A percentile compares a stretch with the other conserved stretches of the same genome.
These are phyloP conservation scores for Neopipo cinnamomea DNA, from an alignment of 2,113 vertebrate species.

Conservation along the genomic window DNA sequence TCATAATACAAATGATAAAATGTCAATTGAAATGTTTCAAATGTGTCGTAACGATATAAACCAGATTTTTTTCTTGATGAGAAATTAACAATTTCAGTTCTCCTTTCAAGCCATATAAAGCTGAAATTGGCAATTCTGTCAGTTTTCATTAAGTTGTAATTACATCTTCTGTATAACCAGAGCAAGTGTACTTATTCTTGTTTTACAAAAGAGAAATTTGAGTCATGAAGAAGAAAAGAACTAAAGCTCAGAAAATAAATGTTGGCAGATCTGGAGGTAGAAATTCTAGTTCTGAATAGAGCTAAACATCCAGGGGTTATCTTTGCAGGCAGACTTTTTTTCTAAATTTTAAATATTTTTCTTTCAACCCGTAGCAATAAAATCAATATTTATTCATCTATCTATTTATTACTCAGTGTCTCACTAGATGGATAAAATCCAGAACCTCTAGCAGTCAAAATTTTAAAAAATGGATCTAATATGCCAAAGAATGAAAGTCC, in stretches of 20 bases:
- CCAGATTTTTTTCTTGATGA: background rate
- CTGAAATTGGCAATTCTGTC: conserved; percentile 37
- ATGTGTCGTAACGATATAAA: background rate
- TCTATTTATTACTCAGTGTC: background rate
- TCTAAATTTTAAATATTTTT: background rate
- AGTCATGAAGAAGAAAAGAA: background rate
- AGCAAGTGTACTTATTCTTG: background rate
- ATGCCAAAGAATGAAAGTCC: background rate
- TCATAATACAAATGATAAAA: conserved; percentile 26
- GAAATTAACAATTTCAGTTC: conserved; percentile 49
- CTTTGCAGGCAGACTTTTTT: background rate
- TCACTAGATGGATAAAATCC: background rate
- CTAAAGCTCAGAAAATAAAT: background rate
- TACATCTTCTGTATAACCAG: conserved; percentile 2
- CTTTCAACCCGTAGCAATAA: background rate
- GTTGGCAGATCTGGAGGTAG: background rate
- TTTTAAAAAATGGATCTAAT: background rate
- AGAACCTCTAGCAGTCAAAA: accelerated
- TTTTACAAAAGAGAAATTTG: background rate
- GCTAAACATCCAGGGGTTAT: background rate
- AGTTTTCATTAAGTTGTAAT: conserved; percentile 37
- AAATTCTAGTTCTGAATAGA: background rate
- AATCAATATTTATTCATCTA: background rate
- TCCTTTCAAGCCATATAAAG: background rate
- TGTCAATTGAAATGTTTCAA: conserved; percentile 41